phyloP scores from a whole-genome alignment of 2,113 vertebrate species.

The Oplegnathus fasciatus region DNA sequence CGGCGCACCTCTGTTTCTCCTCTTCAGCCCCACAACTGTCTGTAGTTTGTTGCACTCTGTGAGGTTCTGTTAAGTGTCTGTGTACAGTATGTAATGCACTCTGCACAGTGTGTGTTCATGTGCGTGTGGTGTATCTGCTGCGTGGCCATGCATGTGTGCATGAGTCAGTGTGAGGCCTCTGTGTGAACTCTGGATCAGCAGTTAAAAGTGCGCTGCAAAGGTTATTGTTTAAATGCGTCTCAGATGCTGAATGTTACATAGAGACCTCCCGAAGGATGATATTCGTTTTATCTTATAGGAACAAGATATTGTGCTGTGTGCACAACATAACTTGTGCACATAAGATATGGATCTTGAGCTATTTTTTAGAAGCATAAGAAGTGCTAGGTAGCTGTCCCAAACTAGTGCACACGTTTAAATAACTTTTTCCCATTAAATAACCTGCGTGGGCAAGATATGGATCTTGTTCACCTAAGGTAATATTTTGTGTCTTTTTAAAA shows the following conservation, averaged over 20 bases:
- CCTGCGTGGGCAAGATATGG: neutral
- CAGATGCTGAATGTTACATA: neutral
- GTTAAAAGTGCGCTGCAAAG: neutral
- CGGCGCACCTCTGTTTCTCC: neutral
- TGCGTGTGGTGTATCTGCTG: neutral
- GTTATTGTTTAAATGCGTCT: neutral
- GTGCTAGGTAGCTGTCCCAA: neutral
- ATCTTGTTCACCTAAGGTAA: neutral
- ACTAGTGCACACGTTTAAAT: neutral
- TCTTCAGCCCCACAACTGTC: neutral
- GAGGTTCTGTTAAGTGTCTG: neutral
- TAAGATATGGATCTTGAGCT: neutral
- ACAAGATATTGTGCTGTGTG: neutral
- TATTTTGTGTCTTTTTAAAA: too few species aligned
- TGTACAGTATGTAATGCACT: neutral
- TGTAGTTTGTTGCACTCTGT: neutral
- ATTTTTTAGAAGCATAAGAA: neutral
- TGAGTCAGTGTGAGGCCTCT: slow-evolving; percentile 8
- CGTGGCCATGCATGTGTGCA: slow-evolving; percentile 2
- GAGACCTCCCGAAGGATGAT: too few species aligned
- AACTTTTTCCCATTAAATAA: neutral
- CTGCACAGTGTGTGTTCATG: neutral
- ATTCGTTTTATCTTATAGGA: neutral
- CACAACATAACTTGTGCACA: neutral
- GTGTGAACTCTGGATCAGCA: neutral